phyloP scores from a whole-genome alignment of 2,113 vertebrate species.

The Petrocephalus microphthalmus region DNA sequence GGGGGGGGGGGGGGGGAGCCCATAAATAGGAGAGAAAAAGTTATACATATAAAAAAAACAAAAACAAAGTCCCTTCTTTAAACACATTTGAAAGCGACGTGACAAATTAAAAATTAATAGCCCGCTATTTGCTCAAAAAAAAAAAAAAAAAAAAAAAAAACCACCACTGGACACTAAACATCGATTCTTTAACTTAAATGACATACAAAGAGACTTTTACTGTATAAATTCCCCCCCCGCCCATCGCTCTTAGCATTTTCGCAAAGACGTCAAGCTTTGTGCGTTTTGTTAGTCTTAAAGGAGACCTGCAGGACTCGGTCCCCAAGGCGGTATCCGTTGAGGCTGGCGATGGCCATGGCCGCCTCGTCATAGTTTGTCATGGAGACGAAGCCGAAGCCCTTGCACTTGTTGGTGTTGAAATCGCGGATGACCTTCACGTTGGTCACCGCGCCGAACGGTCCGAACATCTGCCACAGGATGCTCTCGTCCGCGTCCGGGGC shows the following conservation, averaged over 20 bases:
- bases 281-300: slow-evolving; percentile 99
- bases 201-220: slow-evolving; percentile 85
- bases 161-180: slow-evolving; percentile 85
- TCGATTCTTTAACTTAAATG: slow-evolving; percentile 75
- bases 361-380: slow-evolving; percentile 99
- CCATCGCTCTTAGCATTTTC: slow-evolving; percentile 60
- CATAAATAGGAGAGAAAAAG: too few species aligned
- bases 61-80: slow-evolving; percentile 76
- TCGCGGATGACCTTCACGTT: slow-evolving; percentile 99
- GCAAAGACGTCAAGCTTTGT: slow-evolving; percentile 88
- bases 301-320: slow-evolving; percentile 97
- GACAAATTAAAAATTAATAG: slow-evolving; percentile 59
- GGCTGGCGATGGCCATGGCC: slow-evolving; percentile 95
- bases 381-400: slow-evolving; percentile 99
- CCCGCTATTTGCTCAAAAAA: neutral
- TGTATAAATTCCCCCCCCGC: slow-evolving; percentile 42
- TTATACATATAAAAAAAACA: slow-evolving; percentile 75
- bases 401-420: slow-evolving; percentile 99
- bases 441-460: slow-evolving; percentile 95
- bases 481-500: slow-evolving; percentile 95
- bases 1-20: too few species aligned
- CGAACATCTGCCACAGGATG: slow-evolving; percentile 99
- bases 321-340: slow-evolving; percentile 96
- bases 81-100: slow-evolving; percentile 72
- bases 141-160: slow-evolving; percentile 38